Percentiles rank a stretch among this genome's conserved stretches.
Conservation (phyloP, 2,888 invertebrate genomes). For the Mamestra brassicae region DNA sequence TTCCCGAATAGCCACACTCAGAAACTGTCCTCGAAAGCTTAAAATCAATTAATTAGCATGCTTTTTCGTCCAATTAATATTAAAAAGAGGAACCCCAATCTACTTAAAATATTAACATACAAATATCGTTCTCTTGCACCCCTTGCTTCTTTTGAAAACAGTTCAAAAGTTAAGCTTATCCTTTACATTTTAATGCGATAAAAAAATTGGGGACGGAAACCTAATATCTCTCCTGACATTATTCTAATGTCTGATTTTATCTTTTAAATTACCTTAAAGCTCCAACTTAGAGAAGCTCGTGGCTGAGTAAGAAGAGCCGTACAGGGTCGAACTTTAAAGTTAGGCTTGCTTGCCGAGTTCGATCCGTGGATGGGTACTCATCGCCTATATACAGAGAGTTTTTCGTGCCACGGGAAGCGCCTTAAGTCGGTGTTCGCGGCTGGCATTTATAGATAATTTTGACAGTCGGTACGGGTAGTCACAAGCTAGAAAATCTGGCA, state of each 20-base stretch:
- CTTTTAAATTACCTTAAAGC: constrained; percentile 37
- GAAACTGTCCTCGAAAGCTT: not conserved
- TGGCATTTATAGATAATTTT: not conserved
- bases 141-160: constrained; percentile 38
- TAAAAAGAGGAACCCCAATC: not conserved
- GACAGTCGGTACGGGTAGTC: not conserved
- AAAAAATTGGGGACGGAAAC: constrained; percentile 44
- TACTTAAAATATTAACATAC: constrained; percentile 56
- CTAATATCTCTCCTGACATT: constrained; percentile 41
- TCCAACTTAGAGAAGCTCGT: constrained; percentile 1
- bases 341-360: not conserved
- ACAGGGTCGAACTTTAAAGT: not conserved
- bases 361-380: not conserved
- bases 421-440: too few species aligned
- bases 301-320: not conserved
- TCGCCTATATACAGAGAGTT: too few species aligned
- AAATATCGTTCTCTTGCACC: constrained; percentile 46
- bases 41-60: not conserved
- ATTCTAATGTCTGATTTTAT: constrained; percentile 52
- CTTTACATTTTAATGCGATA: constrained; percentile 45
- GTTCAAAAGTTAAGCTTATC: constrained; percentile 37
- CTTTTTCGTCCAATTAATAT: not conserved
- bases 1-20: not conserved
- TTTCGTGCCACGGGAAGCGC: too few species aligned
- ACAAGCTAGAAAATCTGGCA: not conserved